Conservation (phyloP, 2,888 invertebrate species). For the Dione vanillae region DNA sequence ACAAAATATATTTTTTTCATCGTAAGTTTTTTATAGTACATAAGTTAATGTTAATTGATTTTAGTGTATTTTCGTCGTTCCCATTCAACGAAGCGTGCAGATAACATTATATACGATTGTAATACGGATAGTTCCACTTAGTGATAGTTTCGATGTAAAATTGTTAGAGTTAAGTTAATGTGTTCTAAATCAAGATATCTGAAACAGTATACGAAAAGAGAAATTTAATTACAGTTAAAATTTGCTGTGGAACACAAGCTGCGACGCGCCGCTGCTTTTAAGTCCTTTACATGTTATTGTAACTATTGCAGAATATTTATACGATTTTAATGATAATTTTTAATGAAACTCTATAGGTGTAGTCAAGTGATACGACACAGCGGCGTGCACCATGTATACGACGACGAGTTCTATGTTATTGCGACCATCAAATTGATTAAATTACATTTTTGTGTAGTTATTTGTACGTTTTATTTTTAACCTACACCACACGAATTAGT, state of each 20-base stretch:
- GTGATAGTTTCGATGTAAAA: slow-evolving; percentile 64
- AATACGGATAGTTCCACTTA: slow-evolving; percentile 62
- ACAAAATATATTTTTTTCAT: slow-evolving; percentile 63
- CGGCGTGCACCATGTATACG: slow-evolving; percentile 81
- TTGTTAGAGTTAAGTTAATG: slow-evolving; percentile 75
- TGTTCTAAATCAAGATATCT: slow-evolving; percentile 83
- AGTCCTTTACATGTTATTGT: slow-evolving; percentile 39
- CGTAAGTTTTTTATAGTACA: slow-evolving; percentile 54
- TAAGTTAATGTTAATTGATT: slow-evolving; percentile 57
- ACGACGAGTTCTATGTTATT: slow-evolving; percentile 81
- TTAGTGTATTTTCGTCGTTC: slow-evolving; percentile 56
- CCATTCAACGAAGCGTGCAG: slow-evolving; percentile 42
- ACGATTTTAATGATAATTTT: slow-evolving; percentile 48
- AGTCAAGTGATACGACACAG: slow-evolving; percentile 47
- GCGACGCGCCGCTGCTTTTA: slow-evolving; percentile 61
- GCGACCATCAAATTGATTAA: slow-evolving; percentile 80
- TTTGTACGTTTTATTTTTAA: slow-evolving; percentile 54
- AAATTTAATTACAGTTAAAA: slow-evolving; percentile 67
- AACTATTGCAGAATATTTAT: slow-evolving; percentile 51
- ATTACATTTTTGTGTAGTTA: slow-evolving; percentile 85
- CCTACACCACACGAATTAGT: too few species aligned
- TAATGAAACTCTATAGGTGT: slow-evolving; percentile 37
- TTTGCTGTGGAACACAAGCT: slow-evolving; percentile 65
- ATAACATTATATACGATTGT: slow-evolving; percentile 47
- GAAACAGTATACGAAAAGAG: slow-evolving; percentile 80